A percentile compares a stretch with the other conserved stretches of the same genome.
phyloP scores from a whole-genome alignment of 2,797 vertebrate genomes.

The Pantherophis vulpinus region DNA sequence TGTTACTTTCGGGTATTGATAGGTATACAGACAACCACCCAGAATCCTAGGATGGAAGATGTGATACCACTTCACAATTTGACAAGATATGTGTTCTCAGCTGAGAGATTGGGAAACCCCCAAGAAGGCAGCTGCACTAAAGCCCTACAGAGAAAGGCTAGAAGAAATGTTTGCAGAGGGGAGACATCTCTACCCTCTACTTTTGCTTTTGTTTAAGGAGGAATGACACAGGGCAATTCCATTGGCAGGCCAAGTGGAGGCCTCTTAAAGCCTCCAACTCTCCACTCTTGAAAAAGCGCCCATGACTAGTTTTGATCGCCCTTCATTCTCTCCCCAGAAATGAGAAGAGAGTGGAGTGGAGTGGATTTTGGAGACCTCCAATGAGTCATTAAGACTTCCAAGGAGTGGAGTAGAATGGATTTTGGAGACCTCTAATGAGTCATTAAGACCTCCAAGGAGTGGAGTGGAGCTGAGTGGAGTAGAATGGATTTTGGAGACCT shows the following conservation, averaged over 20 bases:
- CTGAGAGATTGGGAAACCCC: background rate
- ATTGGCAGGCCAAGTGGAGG: background rate
- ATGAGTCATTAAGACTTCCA: background rate
- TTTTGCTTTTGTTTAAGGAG: too few relatives aligned
- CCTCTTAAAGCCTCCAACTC: background rate
- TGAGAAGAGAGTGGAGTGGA: background rate
- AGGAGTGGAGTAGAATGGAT: background rate
- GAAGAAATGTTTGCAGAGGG: background rate
- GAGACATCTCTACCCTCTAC: background rate
- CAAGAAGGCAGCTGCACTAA: background rate
- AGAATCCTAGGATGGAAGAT: background rate
- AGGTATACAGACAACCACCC: background rate
- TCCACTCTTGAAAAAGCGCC: background rate
- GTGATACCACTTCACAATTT: background rate
- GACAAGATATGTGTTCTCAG: background rate
- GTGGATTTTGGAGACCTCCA: background rate
- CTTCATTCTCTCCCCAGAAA: background rate
- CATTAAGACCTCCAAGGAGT: too few relatives aligned
- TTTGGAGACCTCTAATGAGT: background rate
- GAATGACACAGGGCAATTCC: background rate
- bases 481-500: too few relatives aligned
- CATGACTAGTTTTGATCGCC: background rate
- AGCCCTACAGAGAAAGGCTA: background rate
- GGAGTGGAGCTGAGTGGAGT: too few relatives aligned
- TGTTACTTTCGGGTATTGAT: background rate